phyloP scores from a whole-genome alignment of 2,113 vertebrate species.

The Vombatus ursinus region DNA sequence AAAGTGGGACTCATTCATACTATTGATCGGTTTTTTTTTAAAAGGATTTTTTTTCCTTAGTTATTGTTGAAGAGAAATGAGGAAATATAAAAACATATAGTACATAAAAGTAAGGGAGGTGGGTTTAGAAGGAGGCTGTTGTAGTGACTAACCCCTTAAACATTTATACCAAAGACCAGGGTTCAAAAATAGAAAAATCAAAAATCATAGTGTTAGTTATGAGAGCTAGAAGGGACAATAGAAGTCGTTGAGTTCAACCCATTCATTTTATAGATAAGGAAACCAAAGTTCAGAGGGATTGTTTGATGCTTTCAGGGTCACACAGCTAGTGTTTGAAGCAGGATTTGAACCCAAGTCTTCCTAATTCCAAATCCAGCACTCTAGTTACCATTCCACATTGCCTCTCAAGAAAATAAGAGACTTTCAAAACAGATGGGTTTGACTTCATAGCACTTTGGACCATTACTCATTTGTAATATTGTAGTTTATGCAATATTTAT shows the following conservation, averaged over 20 bases:
- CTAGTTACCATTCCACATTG: no score
- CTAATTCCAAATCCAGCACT: background rate
- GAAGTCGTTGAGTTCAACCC: background rate
- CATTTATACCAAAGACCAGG: background rate
- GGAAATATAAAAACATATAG: background rate
- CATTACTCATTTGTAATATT: no score
- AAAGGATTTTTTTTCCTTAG: background rate
- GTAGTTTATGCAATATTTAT: no score
- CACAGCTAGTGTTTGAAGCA: background rate
- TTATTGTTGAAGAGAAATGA: background rate
- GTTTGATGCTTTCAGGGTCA: background rate
- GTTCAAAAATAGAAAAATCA: background rate
- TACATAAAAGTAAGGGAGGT: no score
- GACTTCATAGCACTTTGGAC: no score
- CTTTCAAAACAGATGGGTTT: no score
- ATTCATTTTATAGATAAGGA: background rate
- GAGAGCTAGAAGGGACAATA: no score
- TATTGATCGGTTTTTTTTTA: background rate
- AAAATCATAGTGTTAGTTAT: no score
- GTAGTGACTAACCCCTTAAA: background rate
- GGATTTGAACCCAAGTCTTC: background rate
- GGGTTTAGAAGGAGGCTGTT: no score
- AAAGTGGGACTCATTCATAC: background rate
- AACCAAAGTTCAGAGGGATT: background rate
- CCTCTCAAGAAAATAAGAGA: no score